Evolutionary conservation across 2,888 invertebrate species (phyloP).

Genomic region (Euphydryas editha): DNA sequence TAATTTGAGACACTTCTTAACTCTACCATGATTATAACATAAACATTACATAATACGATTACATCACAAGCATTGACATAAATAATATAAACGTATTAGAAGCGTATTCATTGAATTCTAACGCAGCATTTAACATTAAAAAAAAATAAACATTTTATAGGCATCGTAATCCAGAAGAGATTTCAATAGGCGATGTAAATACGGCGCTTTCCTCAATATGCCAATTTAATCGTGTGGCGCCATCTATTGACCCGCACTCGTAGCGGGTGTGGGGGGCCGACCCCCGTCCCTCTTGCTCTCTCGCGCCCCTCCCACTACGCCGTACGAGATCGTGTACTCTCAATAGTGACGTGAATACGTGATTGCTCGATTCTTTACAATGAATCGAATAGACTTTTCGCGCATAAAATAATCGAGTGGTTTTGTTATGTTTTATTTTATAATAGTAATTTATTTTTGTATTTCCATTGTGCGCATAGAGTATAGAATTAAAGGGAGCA

Average conservation of each 20-base stretch:
- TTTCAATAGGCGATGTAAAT: conserved; percentile 57
- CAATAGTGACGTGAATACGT: conserved; percentile 15
- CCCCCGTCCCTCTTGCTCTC: too few species aligned
- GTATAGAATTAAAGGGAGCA: conserved; percentile 3
- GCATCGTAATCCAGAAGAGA: conserved; percentile 44
- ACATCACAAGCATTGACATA: neutral
- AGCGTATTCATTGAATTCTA: neutral
- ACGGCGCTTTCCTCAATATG: conserved; percentile 64
- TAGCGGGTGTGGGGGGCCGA: neutral
- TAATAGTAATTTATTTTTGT: neutral
- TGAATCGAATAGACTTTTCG: conserved; percentile 11
- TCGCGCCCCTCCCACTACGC: conserved; percentile 48
- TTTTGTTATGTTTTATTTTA: neutral
- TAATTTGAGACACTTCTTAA: neutral
- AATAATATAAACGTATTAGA: neutral
- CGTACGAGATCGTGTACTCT: conserved; percentile 25
- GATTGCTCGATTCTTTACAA: conserved; percentile 10
- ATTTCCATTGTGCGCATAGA: neutral
- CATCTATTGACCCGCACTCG: conserved; percentile 40
- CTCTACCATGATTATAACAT: neutral
- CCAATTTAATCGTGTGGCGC: conserved; percentile 62
- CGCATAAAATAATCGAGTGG: conserved; percentile 7
- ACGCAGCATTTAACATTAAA: neutral
- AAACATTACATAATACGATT: neutral
- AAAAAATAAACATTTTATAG: neutral